A percentile compares a stretch with the other conserved stretches of the same genome.
phyloP scores from a whole-genome alignment of 2,888 invertebrate species.

The Micropterix aruncella region DNA sequence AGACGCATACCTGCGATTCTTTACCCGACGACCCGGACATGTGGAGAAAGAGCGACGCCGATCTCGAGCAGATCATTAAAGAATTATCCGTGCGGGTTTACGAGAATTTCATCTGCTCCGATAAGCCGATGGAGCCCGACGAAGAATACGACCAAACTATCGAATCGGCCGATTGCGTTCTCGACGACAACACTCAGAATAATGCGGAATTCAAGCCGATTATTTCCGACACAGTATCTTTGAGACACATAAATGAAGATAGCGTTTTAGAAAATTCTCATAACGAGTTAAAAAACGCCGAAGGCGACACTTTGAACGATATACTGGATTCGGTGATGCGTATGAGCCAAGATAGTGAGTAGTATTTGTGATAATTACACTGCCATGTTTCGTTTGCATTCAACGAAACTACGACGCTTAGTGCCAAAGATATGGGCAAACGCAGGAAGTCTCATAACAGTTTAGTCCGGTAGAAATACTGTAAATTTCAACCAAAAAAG shows the following conservation, averaged over 20 bases:
- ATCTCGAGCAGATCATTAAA: neutral
- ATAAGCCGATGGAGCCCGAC: neutral
- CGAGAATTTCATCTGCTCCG: neutral
- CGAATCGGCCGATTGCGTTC: neutral
- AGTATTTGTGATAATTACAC: too few species aligned
- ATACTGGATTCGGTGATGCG: neutral
- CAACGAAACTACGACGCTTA: too few species aligned
- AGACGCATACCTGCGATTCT: constrained; percentile 23
- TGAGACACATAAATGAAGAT: neutral
- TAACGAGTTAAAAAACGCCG: neutral
- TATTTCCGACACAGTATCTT: neutral
- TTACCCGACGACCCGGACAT: neutral
- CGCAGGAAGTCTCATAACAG: too few species aligned
- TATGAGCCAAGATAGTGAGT: neutral
- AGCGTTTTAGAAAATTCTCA: neutral
- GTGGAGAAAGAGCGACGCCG: neutral
- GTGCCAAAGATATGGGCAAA: too few species aligned
- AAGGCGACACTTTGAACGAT: neutral
- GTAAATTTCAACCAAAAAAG: too few species aligned
- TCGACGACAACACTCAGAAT: neutral
- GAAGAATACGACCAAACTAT: neutral
- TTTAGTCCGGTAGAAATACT: too few species aligned
- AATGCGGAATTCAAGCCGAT: neutral
- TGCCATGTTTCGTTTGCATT: too few species aligned
- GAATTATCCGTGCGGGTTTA: neutral